These are phyloP conservation scores for Portunus trituberculatus DNA, from an alignment of 1,140 invertebrate genomes.

Conservation along the genomic window DNA sequence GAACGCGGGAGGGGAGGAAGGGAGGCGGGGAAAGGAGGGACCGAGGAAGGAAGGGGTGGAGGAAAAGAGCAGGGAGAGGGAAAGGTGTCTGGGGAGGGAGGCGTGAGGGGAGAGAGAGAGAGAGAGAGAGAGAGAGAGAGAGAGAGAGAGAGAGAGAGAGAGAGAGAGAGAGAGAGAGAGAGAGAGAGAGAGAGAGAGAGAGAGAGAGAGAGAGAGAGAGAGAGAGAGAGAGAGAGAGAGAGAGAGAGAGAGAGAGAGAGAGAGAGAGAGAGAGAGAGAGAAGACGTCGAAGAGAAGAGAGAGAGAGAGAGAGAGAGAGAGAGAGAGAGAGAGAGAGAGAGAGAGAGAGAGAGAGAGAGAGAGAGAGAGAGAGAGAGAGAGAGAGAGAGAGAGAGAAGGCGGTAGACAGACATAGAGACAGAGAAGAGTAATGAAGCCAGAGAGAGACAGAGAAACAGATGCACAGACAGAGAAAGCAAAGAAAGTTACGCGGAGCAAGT, in stretches of 20 bases:
- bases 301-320: background rate
- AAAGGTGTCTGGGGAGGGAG: background rate
- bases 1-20: background rate
- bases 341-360: background rate
- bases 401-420: background rate
- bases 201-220: background rate
- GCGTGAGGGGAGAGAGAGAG: background rate
- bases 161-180: too few relatives aligned
- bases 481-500: too few relatives aligned
- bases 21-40: background rate
- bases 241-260: background rate
- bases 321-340: background rate
- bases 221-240: background rate
- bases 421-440: background rate
- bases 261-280: background rate
- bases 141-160: too few relatives aligned
- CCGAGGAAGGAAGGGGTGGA: background rate
- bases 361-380: background rate
- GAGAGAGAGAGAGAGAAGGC: background rate
- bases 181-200: background rate
- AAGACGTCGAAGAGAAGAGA: background rate
- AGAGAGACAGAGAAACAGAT: slow-evolving; percentile 12
- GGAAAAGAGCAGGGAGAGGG: background rate
- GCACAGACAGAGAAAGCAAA: background rate
- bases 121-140: too few relatives aligned